phyloP scores from a whole-genome alignment of 2,113 vertebrate genomes.

The Steatornis caripensis region DNA sequence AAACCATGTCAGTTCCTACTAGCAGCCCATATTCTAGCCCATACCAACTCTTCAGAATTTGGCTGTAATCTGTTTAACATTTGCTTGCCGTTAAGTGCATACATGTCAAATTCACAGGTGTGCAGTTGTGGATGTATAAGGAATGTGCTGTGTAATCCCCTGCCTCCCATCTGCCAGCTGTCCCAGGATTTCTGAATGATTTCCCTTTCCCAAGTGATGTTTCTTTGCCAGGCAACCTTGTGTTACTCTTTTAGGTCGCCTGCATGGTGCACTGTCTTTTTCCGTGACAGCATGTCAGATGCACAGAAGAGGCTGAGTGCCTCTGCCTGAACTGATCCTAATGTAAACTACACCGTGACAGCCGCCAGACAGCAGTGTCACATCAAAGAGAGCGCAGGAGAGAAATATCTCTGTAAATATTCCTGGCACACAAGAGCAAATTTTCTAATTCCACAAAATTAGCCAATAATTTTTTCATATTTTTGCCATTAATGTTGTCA shows the following conservation, averaged over 20 bases:
- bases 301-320: not conserved
- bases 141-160: not conserved
- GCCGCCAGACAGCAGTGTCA: fast-evolving
- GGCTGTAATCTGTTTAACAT: not conserved
- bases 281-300: fast-evolving
- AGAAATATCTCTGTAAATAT: not conserved
- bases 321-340: not conserved
- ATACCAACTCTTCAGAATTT: not conserved
- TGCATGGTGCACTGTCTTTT: not conserved
- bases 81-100: not conserved
- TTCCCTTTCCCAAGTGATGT: not conserved
- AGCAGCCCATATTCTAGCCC: not conserved
- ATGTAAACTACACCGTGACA: fast-evolving
- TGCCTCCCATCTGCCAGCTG: not conserved
- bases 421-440: not conserved
- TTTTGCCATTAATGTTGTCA: not conserved
- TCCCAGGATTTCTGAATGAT: not conserved
- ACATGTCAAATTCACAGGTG: not conserved
- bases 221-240: not conserved
- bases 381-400: not conserved
- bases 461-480: not conserved
- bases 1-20: not conserved
- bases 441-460: not conserved
- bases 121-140: not conserved
- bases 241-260: not conserved